Base-by-base conservation (phyloP, 2,113 vertebrate genomes). In the Colius striatus region DNA sequence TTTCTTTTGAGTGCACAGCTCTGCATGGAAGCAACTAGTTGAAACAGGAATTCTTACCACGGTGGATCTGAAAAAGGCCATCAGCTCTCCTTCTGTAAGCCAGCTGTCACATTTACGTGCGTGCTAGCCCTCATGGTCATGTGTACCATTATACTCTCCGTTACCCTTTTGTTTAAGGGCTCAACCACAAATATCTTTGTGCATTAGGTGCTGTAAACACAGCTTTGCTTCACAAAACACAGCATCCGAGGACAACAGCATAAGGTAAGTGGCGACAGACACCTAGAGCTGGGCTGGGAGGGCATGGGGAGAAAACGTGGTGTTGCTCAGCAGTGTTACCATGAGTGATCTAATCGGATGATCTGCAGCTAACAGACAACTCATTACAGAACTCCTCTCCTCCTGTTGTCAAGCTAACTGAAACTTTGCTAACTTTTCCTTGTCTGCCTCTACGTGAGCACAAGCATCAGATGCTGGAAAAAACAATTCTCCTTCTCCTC, bases 271-370 rank as follows among this genome's bases (percentile, higher is more conserved):
- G 6, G 54, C 2, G 3, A 62, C 16, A 85, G 60, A 51, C 47
- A 76, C 41, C 60, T 67, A 15, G 21, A 77, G 25, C 38, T 25
- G 34, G 51, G 3, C 32, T 47, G 51, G 38, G 12, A 67, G 43
- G 47, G 25, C 1, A 66, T 0, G 0, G 26, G 34, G 16, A 84
- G 32, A 77, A 81, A 81, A 60, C 16, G 16, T 0, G 1, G 26
- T 45, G 30, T 1, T 81, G 72, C 72, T 90, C 72, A 74, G 51
- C 65, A 63, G 20, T 16, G 23, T 27, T 48, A 34, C 47, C 36
- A 41, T 11, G 51, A 86, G 5, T 41, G 27, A 76, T 15, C 26
- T 75, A 77, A 36, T 16, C 1, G 2, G 13, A 53, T 1, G 0
- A 13, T 16, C n/a, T 36, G 45, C 43, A 86, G 34, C 48, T 88